Conservation (phyloP, 2,888 invertebrate genomes). For the Sarcophaga subvicina region DNA sequence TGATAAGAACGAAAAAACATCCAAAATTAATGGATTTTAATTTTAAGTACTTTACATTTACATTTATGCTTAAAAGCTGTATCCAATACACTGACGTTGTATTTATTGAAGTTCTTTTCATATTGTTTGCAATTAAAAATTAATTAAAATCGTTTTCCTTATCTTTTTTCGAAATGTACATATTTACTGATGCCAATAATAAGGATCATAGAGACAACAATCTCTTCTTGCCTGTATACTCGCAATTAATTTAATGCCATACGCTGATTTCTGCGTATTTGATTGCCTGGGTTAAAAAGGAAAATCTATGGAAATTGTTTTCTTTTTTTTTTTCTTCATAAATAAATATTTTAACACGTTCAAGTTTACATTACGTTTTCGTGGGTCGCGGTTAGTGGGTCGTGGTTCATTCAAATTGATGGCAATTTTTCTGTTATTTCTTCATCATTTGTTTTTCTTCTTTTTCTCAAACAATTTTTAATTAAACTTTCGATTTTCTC, state of each 20-base stretch:
- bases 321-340: constrained; percentile 17
- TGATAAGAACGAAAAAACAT: no score
- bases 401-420: neutral
- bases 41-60: no score
- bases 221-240: neutral
- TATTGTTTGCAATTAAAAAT: neutral
- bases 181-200: neutral
- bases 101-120: neutral
- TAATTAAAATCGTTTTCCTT: neutral
- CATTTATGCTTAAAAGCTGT: no score
- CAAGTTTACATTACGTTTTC: constrained; percentile 28
- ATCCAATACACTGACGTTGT: no score
- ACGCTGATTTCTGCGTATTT: neutral
- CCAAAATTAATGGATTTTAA: no score
- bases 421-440: no score
- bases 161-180: constrained; percentile 5
- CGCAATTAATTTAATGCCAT: neutral
- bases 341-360: constrained; percentile 47
- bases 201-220: constrained; percentile 11
- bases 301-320: constrained; percentile 39
- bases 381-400: neutral
- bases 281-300: neutral
- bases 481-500: constrained; percentile 43
- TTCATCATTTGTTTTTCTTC: neutral
- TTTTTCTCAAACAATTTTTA: constrained; percentile 31